Base-by-base conservation (phyloP, 2,113 vertebrate species). In the Excalfactoria chinensis region DNA sequence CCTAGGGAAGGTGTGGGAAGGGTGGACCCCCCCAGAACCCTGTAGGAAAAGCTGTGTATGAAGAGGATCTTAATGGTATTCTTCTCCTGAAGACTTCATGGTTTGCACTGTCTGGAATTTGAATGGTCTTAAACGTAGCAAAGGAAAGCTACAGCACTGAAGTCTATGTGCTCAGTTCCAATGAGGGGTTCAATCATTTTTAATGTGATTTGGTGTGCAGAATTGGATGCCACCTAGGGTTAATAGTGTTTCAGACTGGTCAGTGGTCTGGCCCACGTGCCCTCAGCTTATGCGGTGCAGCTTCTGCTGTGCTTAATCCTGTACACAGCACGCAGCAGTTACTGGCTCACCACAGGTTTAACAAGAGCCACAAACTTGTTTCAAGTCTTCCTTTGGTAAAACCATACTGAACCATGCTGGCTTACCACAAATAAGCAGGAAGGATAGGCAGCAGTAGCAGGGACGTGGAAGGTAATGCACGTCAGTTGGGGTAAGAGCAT, bases 401-500 rank as follows among this genome's bases (percentile, higher is more conserved):
- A n/a, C 30, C 1, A 0, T 56, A 70, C 37, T 28, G 62, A 76
- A 78, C 70, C 32, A 28, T 15, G 0, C 46, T 32, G 77, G 37
- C 19, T 91, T 35, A 12, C 63, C 68, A 44, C 67, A 91, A 73
- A 62, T 8, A 20, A 46, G 35, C 34, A 63, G 41, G 16, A 41
- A 62, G 59, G 60, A 63, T 5, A 28, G 37, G 25, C 35, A 17
- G 25, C 12, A 26, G 35, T 40, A 37, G 35, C 60, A 40, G 56
- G 32, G 22, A 44, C 1, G 1, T 9, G 1, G 3, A 51, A 67
- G 21, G 32, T 0, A 0, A 37, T 26, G 26, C 1, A 0, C 11
- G 17, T 26, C 28, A 25, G 5, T 46, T 51, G 51, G 49, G n/a
- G 51, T 66, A 44, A 44, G 62, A 78, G 21, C 55, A 20, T 21